These are phyloP conservation scores for Nomada lathburiana DNA, from an alignment of 2,888 invertebrate species.

Conservation along the genomic window DNA sequence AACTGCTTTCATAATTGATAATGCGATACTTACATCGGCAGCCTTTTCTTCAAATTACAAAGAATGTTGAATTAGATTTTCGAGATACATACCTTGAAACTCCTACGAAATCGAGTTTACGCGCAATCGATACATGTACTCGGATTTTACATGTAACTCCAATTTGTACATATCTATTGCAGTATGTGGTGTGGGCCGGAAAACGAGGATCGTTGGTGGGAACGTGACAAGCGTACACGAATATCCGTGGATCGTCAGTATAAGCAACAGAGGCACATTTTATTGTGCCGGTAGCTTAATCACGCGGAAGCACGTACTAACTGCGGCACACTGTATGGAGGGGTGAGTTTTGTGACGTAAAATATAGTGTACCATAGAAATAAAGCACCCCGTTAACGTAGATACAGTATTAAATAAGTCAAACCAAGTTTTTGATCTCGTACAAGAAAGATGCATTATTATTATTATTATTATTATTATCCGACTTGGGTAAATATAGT, in stretches of 20 bases:
- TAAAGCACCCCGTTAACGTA: background rate
- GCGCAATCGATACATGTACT: background rate
- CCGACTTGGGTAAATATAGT: no score
- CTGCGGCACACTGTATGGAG: constrained; percentile 91
- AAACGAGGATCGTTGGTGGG: constrained; percentile 90
- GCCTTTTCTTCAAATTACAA: no score
- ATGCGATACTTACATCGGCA: no score
- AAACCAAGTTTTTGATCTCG: no score
- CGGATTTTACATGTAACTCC: background rate
- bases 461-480: no score
- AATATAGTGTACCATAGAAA: background rate
- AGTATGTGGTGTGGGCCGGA: constrained; percentile 87
- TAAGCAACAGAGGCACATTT: constrained; percentile 88
- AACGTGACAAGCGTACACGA: constrained; percentile 88
- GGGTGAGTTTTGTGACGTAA: constrained; percentile 85
- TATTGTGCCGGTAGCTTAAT: constrained; percentile 91
- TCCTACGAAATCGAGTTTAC: background rate
- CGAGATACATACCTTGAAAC: background rate
- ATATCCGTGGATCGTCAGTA: constrained; percentile 91
- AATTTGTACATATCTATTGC: constrained; percentile 42
- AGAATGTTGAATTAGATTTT: background rate
- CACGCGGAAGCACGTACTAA: constrained; percentile 89
- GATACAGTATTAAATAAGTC: background rate
- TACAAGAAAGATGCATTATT: no score
- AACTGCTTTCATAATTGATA: no score